Base-by-base conservation (phyloP, 2,888 invertebrate species). In the Agrotis segetum region DNA sequence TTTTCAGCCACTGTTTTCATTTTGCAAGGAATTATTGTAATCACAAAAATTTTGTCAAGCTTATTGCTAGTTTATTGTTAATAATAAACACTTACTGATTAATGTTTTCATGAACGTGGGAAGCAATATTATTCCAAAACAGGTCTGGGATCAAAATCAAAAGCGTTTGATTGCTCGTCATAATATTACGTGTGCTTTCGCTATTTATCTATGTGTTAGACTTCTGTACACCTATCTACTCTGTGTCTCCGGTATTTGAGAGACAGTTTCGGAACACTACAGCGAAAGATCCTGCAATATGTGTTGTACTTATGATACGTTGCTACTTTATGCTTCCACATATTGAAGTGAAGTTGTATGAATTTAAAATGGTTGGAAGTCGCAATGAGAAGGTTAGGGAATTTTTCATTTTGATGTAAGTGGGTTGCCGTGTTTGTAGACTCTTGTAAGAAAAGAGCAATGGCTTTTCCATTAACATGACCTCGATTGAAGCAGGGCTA, bases 271-370 rank as follows among this genome's bases (percentile, higher is more conserved):
- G 29, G 63, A 66, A 71, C 60, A 68, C 66, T 71, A 74, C 64
- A 40, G 50, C 24, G 56, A 79, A 68, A 81, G 71, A 68, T 68
- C 67, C 50, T 50, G 64, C 74, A 77, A 77, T 84, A 77, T 69
- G 64, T 67, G 52, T 75, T 65, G 14, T 68, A 67, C 56, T 73
- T 50, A 53, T 59, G 67, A 66, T 62, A 74, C 63, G 55, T 49
- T 66, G 64, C 60, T 58, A 66, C 71, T 79, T 67, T 71, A 67
- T 67, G 62, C 71, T 64, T 72, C 76, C 52, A 58, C 62, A 80
- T 78, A 80, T 75, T 64, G 53, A 52, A 76, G 67, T 73, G 61
- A 74, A 78, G 67, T 66, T 68, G 69, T 65, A 62, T n/a, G 63
- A 69, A 67, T 79, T 69, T 70, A 65, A 67, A 69, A 61, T 71